phyloP scores from a whole-genome alignment of 2,888 invertebrate species.

The Sinopyrophorus schimmeli region DNA sequence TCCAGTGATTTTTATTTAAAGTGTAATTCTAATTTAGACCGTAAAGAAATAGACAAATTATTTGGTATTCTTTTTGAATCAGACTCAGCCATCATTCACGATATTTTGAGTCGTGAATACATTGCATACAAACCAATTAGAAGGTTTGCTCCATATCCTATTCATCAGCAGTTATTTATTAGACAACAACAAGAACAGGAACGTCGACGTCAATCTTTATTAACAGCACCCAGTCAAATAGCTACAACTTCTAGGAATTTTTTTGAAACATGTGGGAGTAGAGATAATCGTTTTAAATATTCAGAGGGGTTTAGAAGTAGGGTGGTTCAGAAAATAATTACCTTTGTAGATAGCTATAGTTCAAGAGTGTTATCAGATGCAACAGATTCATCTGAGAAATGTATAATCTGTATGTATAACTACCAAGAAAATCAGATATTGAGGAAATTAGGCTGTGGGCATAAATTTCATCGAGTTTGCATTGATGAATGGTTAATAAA shows the following conservation, averaged over 20 bases:
- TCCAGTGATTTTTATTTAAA: too few relatives aligned
- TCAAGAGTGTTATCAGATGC: neutral
- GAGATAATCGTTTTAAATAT: neutral
- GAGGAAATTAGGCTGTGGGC: constrained; percentile 11
- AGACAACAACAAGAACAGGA: constrained; percentile 21
- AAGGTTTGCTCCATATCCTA: constrained; percentile 17
- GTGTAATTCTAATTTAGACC: neutral
- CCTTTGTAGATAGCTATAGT: constrained; percentile 9
- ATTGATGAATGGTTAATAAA: constrained; percentile 22
- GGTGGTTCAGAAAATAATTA: neutral
- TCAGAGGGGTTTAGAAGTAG: neutral
- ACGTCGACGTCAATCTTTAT: constrained; percentile 9
- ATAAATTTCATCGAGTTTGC: constrained; percentile 22
- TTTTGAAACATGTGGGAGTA: neutral
- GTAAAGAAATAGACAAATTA: neutral
- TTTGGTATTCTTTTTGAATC: constrained; percentile 1
- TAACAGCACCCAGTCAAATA: neutral
- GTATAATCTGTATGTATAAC: constrained; percentile 16
- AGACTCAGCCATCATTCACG: neutral
- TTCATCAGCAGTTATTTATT: constrained; percentile 16
- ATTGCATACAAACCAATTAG: neutral
- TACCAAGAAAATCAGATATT: constrained; percentile 5
- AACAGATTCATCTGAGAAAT: constrained; percentile 10
- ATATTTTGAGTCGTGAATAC: neutral
- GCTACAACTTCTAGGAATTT: neutral